Evolutionary conservation across 2,888 invertebrate species (phyloP).

Genomic region (Drosophila mayaguana): DNA sequence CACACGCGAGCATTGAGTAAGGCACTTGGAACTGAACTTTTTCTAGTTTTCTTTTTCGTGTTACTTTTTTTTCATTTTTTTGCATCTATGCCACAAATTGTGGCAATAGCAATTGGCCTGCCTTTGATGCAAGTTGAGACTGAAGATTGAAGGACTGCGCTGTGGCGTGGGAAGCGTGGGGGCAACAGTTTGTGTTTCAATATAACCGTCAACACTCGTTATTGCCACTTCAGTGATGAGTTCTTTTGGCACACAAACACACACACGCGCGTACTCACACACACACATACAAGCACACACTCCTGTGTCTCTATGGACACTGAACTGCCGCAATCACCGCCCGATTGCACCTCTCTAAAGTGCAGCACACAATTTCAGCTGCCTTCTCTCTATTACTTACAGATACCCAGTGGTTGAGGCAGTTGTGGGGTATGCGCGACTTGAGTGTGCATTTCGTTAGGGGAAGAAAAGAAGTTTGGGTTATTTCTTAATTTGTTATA

Average conservation of each 20-base stretch:
- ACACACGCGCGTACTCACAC: neutral
- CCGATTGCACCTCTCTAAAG: constrained; percentile 59
- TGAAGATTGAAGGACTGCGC: neutral
- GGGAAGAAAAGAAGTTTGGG: neutral
- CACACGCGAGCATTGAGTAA: constrained; percentile 59
- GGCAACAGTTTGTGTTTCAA: constrained; percentile 57
- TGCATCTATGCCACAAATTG: constrained; percentile 39
- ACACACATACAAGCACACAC: constrained; percentile 8
- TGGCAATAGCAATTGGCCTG: constrained; percentile 46
- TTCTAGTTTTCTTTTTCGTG: neutral
- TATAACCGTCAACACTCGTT: constrained; percentile 69
- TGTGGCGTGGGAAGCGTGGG: neutral
- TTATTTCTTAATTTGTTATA: too few relatives aligned
- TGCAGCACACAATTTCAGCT: constrained; percentile 60
- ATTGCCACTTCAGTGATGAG: constrained; percentile 72
- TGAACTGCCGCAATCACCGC: constrained; percentile 29
- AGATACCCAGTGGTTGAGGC: constrained; percentile 24
- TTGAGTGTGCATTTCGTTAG: neutral
- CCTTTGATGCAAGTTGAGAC: constrained; percentile 42
- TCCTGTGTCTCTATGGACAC: constrained; percentile 22
- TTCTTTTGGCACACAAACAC: constrained; percentile 39
- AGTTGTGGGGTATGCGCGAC: neutral
- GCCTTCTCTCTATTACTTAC: constrained; percentile 29
- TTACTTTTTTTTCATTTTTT: constrained; percentile 4
- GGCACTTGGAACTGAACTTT: constrained; percentile 18